Base-by-base conservation (phyloP, 2,888 invertebrate species). In the Campaea margaritaria region DNA sequence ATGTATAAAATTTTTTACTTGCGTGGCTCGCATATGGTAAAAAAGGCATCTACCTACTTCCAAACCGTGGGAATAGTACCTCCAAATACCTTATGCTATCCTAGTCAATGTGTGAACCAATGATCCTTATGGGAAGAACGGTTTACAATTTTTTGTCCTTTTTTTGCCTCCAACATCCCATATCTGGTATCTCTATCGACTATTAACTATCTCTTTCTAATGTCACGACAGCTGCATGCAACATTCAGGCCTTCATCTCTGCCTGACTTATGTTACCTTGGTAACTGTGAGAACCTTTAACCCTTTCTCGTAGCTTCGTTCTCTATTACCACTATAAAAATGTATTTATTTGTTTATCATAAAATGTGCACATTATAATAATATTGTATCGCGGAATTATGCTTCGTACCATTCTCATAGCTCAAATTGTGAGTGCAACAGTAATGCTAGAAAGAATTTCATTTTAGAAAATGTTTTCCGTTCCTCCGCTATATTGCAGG, bases 401-500 rank as follows among this genome's bases (percentile, higher is more conserved):
- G 31, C 1, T 9, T 10, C 9, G 1, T 31, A 31, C 7, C 10
- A 9, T 1, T 9, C 31, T 10, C 31, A 31, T 9, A 7, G 9
- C 8, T 31, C 7, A 31, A 65, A 63, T 60, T 69, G 69, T 68
- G 64, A 65, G 56, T 64, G 64, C 56, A 59, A 5, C 38, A 11
- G 12, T 65, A 64, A 70, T 66, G 69, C 64, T 66, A 68, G 68
- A 75, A 78, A 79, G 72, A 79, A 78, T 82, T 81, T 83, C 70
- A 81, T 79, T 82, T 75, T 77, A 79, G 82, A 81, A 81, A 79
- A 79, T n/a, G 58, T 67, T 64, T 68, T 13, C 42, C 47, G 44
- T 56, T 60, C 57, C 64, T 60, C 68, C 60, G 64, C 14, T 4
- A 71, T 72, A 69, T 66, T 67, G 66, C 62, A 69, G 69, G 63